A percentile compares a stretch with the other conserved stretches of the same genome.
Conservation (phyloP, 1,140 invertebrate genomes). For the Cyphomyrmex costatus region DNA sequence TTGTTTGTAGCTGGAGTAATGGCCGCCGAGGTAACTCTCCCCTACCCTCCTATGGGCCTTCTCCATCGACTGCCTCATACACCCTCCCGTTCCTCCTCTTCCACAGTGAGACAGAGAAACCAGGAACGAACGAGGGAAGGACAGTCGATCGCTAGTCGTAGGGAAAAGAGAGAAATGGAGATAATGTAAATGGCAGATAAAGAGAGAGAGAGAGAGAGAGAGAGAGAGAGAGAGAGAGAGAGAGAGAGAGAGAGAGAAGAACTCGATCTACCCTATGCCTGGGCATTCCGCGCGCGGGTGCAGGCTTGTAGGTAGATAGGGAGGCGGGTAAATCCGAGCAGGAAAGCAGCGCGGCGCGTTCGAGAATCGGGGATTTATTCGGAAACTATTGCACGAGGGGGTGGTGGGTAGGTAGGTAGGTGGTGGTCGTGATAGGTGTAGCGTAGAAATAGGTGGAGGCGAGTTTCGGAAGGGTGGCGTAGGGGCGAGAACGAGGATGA, state of each 20-base stretch:
- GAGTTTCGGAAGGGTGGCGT: slow-evolving; percentile 62
- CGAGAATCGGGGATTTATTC: slow-evolving; percentile 85
- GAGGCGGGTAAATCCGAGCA: slow-evolving; percentile 82
- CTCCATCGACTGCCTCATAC: slow-evolving; percentile 59
- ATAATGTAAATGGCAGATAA: slow-evolving; percentile 58
- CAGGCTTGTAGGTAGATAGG: slow-evolving; percentile 77
- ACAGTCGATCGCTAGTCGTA: slow-evolving; percentile 50
- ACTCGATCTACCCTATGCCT: slow-evolving; percentile 70
- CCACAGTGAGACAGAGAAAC: slow-evolving; percentile 37
- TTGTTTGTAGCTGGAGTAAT: slow-evolving; percentile 85
- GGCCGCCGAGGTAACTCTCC: slow-evolving; percentile 80
- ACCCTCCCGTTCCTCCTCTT: slow-evolving; percentile 35
- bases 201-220: slow-evolving; percentile 48
- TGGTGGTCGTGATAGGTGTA: slow-evolving; percentile 66
- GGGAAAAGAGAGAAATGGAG: slow-evolving; percentile 53
- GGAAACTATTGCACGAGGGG: slow-evolving; percentile 84
- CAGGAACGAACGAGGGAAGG: slow-evolving; percentile 27
- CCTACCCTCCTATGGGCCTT: slow-evolving; percentile 67
- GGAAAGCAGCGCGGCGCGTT: slow-evolving; percentile 80
- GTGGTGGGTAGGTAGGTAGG: slow-evolving; percentile 51
- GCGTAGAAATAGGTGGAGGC: slow-evolving; percentile 67
- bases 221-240: slow-evolving; percentile 50
- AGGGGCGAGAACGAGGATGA: slow-evolving; percentile 46
- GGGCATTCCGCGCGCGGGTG: slow-evolving; percentile 76
- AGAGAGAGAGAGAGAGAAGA: slow-evolving; percentile 52